Conservation (phyloP, 1,140 invertebrate species). For the Conopomorpha cramerella region DNA sequence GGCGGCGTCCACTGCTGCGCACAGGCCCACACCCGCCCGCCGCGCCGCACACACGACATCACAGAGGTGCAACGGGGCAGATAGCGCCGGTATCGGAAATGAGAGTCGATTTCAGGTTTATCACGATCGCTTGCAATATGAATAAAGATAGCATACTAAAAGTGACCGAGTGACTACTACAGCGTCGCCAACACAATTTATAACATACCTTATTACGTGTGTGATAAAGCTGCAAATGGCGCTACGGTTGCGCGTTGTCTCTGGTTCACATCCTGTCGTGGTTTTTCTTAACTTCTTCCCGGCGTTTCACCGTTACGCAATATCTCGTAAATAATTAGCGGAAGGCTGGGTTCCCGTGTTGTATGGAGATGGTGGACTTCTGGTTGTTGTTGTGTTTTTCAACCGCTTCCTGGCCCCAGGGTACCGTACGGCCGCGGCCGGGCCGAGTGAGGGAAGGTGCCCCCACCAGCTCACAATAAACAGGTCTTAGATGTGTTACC, state of each 20-base stretch:
- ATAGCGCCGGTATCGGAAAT: no score
- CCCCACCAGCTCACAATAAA: no score
- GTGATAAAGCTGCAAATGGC: no score
- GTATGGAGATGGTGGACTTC: conserved; percentile 51
- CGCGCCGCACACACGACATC: neutral
- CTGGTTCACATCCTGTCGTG: conserved; percentile 39
- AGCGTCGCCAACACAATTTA: conserved; percentile 16
- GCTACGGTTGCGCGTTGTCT: no score
- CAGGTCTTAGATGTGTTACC: no score
- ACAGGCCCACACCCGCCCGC: conserved; percentile 15
- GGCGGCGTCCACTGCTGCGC: conserved; percentile 51
- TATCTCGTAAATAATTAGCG: conserved; percentile 61
- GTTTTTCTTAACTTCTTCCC: conserved; percentile 51
- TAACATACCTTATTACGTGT: conserved; percentile 16
- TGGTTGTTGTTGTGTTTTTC: no score
- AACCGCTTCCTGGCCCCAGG: no score
- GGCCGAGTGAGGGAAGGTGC: no score
- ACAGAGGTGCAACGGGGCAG: no score
- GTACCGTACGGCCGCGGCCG: no score
- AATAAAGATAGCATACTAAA: conserved; percentile 56
- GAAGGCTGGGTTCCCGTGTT: conserved; percentile 55
- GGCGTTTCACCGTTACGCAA: conserved; percentile 59
- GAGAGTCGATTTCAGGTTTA: conserved; percentile 32
- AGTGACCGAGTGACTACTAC: conserved; percentile 16
- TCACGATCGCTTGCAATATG: conserved; percentile 47